These are phyloP conservation scores for Sebastes trivittatus DNA, from an alignment of 2,797 vertebrate species.

Conservation along the genomic window DNA sequence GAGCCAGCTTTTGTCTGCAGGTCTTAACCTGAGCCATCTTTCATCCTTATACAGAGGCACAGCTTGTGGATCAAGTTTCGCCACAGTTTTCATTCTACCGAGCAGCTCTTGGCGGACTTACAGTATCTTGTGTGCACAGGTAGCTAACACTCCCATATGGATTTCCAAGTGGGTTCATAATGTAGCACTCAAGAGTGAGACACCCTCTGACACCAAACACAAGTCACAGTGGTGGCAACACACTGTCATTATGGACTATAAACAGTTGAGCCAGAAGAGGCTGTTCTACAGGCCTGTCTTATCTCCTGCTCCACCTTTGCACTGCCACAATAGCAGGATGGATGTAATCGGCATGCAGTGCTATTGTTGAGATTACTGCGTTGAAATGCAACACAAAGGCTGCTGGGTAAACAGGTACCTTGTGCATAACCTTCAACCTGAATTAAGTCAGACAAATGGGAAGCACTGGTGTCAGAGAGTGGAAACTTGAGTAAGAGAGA, in stretches of 20 bases:
- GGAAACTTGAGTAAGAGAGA: constrained; percentile 10
- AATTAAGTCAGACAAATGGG: neutral
- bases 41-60: constrained; percentile 19
- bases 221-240: constrained; percentile 12
- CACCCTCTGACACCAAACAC: constrained; percentile 20
- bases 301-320: constrained; percentile 53
- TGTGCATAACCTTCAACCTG: neutral
- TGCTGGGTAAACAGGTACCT: neutral
- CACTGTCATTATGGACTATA: neutral
- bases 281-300: constrained; percentile 22
- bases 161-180: constrained; percentile 30
- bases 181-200: constrained; percentile 22
- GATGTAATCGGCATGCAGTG: neutral
- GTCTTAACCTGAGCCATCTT: constrained; percentile 12
- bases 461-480: neutral
- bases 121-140: neutral
- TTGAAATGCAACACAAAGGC: neutral
- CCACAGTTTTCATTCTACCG: constrained; percentile 11
- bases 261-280: constrained; percentile 13
- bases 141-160: neutral
- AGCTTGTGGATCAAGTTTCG: constrained; percentile 59
- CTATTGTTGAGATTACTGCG: neutral
- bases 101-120: neutral
- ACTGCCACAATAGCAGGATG: constrained; percentile 10
- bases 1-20: constrained; percentile 49